Evolutionary conservation across 1,140 invertebrate species (phyloP), one percentile per base, ranked within the genome.

Genomic region (Drosophila lacertosa): DNA sequence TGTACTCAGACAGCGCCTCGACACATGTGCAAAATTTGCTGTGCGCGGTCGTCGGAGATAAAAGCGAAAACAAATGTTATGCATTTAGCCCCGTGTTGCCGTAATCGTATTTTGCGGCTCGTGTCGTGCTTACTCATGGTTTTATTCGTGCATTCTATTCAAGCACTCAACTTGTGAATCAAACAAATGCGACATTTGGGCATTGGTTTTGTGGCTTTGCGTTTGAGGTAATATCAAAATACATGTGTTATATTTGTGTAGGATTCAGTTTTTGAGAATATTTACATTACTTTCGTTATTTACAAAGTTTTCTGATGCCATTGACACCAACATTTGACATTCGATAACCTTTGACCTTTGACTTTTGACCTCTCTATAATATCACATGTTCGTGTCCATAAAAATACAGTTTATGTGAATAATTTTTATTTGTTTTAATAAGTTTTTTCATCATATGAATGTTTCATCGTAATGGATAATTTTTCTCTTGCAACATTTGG

Each of bases 111-210:
- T 66, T 66, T 29, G 45, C 22, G 44, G 39, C n/a, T 48, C 48
- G 55, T 70, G 33, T 59, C 29, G 22, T 18, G 29, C 54, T 69
- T 60, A 55, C 45, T 54, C 57, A 53, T 64, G 45, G 50, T 44
- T n/a, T 45, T 18, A n/a, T n/a, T n/a, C n/a, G n/a, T n/a, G 10
- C 26, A n/a, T 57, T 74, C 64, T 75, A 29, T 75, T 60, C 57
- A 60, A 40, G 42, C 58, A 72, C 80, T 84, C 63, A 60, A 67
- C 57, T 54, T 51, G 55, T 63, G 45, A 67, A 16, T 24, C 77
- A 71, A 81, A 77, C 67, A 37, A 64, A 48, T 60, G 65, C 44
- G 65, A 55, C n/a, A 44, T 32, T 42, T 29, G 39, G 1, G 1
- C 50, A 13, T 32, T 4, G 16, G 16, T 32, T 47, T 71, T 75